These are phyloP conservation scores for Caenorhabditis panamensis DNA, from an alignment of 2,888 invertebrate species.

Conservation along the genomic window DNA sequence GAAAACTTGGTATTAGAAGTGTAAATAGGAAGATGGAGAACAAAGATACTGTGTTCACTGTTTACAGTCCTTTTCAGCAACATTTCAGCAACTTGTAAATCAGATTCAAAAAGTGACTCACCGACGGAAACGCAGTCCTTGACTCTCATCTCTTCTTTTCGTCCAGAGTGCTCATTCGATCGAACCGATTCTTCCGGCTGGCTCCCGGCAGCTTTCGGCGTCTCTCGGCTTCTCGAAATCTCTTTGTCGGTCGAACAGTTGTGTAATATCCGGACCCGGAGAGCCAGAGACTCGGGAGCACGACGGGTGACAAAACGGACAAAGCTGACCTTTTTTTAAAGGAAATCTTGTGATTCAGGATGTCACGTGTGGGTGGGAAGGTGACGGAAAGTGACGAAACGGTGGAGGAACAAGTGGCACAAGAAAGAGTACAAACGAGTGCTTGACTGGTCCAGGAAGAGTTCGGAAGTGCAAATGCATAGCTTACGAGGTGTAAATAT, in stretches of 20 bases:
- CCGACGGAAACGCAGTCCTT: conserved; percentile 23
- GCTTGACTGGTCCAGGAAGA: too few relatives aligned
- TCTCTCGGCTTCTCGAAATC: conserved; percentile 20
- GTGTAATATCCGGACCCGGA: conserved; percentile 40
- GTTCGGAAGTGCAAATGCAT: too few relatives aligned
- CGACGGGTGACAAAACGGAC: background rate
- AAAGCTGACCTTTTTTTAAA: conserved; percentile 31
- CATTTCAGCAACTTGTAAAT: too few relatives aligned
- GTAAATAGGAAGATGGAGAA: too few relatives aligned
- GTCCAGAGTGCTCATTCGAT: conserved; percentile 27
- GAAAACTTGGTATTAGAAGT: background rate
- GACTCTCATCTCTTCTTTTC: conserved; percentile 24
- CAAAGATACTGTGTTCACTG: too few relatives aligned
- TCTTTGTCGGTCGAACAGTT: conserved; percentile 37
- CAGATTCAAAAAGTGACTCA: conserved; percentile 29
- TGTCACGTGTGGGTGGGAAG: conserved; percentile 21
- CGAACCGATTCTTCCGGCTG: conserved; percentile 26
- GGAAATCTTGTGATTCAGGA: conserved; percentile 30
- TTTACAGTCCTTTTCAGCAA: too few relatives aligned
- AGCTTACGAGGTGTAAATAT: too few relatives aligned
- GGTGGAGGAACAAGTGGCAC: background rate
- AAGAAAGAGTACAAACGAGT: too few relatives aligned
- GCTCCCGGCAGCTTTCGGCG: conserved; percentile 8
- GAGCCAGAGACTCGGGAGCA: conserved; percentile 2
- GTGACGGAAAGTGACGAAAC: conserved; percentile 8